Evolutionary conservation across 2,888 invertebrate genomes (phyloP), one percentile per base, ranked within the genome.

Genomic region (Cecidostiba fungosa): DNA sequence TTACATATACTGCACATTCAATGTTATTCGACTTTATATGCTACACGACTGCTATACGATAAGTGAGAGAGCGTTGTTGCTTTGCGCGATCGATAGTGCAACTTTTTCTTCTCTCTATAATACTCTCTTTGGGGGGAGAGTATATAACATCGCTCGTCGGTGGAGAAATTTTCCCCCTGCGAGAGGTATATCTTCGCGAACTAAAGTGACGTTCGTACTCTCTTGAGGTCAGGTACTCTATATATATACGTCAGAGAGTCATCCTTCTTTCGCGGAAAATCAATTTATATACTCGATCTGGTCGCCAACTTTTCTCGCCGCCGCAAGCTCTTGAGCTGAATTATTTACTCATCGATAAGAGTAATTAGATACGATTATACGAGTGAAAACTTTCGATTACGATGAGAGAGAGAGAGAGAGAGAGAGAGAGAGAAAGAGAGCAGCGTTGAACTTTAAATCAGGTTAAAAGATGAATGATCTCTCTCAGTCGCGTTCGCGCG

Each of bases 391-490:
- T 50, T 26, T 8, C 47, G 19, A 50, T 54, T 32, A 32, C 29
- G 4, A 8, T n/a, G 72, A 1, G 76, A 54, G 32, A 43, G 43
- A 6, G 43, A 1, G 43, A 6, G 3, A 16, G 50, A 16, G 50
- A 8, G 72, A 1, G 76, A 54, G 32, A 43, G 43, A 6, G 43
- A 1, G 43, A 6, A 19, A 16, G 50, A 16, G 50, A 23, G n/a
- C 54, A 1, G n/a, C 54, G n/a, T 59, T n/a, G 54, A 59, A 16
- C 39, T 77, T 62, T 62, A 76, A 77, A 77, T 77, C 62, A 39
- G 77, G 77, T 77, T 62, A 77, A 77, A 62, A 39, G 59, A 77
- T 77, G 47, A 77, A 59, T 19, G 59, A 36, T 29, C 36, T 32
- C 47, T 72, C 10, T 36, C 4, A 19, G 47, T 50, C 19, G 5